Conservation (phyloP, 2,888 invertebrate species). For the Cyaniris semiargus region DNA sequence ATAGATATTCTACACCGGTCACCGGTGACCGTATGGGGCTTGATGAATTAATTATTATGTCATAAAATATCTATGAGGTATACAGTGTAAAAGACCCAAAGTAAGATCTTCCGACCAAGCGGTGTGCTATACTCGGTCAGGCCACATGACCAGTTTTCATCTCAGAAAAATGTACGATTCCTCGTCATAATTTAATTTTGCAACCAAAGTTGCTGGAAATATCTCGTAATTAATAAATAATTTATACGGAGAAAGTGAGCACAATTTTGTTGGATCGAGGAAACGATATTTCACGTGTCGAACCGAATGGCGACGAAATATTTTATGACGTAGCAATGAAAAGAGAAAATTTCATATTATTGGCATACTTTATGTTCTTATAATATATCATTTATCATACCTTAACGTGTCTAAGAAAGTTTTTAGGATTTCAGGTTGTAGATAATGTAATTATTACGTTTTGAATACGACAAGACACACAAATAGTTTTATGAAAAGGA, state of each 20-base stretch:
- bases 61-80: no score
- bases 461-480: no score
- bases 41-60: no score
- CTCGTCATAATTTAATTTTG: not conserved
- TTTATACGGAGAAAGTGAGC: slow-evolving; percentile 8
- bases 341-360: slow-evolving; percentile 10
- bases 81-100: no score
- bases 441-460: not conserved
- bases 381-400: not conserved
- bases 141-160: not conserved
- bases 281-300: slow-evolving; percentile 12
- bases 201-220: not conserved
- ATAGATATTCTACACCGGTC: no score
- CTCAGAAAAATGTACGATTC: not conserved
- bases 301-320: not conserved
- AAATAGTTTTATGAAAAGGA: no score
- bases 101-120: no score
- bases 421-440: not conserved
- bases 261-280: not conserved
- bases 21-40: no score
- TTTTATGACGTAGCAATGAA: slow-evolving; percentile 15
- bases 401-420: not conserved
- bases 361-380: not conserved
- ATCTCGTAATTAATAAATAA: slow-evolving; percentile 2
- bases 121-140: no score